Evolutionary conservation across 2,113 vertebrate species (phyloP).

Genomic region (Dolichotis patagonum): DNA sequence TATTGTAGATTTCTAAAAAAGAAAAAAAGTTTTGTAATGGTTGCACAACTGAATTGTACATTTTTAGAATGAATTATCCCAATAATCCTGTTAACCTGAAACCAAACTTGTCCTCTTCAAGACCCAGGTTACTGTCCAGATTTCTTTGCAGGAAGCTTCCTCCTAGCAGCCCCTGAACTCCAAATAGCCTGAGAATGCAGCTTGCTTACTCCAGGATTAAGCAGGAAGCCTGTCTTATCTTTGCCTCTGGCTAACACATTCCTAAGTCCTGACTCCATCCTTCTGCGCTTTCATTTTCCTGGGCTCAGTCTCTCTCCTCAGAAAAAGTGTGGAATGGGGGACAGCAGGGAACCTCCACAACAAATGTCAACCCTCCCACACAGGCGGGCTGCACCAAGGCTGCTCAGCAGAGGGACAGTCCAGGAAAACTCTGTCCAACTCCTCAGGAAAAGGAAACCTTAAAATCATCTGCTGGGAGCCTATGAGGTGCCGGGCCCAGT

Average conservation of each 20-base stretch:
- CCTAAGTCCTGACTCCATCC: neutral
- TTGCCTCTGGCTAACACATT: neutral
- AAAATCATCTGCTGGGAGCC: neutral
- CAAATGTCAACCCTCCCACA: neutral
- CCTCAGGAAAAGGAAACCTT: neutral
- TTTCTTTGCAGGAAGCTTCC: neutral
- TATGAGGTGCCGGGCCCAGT: no score
- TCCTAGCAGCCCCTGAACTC: neutral
- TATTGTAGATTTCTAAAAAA: no score
- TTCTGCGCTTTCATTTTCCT: neutral
- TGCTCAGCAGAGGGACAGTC: fast-evolving
- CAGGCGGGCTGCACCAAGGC: neutral
- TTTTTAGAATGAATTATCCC: neutral
- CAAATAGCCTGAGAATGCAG: neutral
- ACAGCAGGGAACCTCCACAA: neutral
- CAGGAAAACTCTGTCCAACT: neutral
- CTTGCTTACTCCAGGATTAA: neutral
- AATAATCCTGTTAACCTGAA: neutral
- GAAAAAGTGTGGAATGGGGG: neutral
- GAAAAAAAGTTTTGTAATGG: neutral
- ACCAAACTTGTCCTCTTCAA: neutral
- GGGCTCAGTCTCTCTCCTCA: neutral
- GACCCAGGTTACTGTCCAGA: neutral
- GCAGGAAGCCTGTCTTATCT: neutral
- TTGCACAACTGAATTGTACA: neutral